Evolutionary conservation across 2,797 vertebrate genomes (phyloP).

Genomic region (Siniperca obscura): DNA sequence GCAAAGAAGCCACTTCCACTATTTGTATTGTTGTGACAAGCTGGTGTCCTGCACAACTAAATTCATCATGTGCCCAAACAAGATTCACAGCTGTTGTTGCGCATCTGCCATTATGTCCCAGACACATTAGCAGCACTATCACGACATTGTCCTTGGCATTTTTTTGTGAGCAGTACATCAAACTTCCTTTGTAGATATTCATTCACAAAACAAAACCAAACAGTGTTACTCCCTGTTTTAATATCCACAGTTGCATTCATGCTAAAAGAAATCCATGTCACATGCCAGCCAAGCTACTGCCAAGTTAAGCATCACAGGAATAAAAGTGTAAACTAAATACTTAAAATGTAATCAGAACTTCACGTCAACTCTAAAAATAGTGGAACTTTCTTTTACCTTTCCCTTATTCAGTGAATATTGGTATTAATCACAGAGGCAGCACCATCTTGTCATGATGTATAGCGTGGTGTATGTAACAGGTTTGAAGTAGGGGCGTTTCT

Average conservation of each 20-base stretch:
- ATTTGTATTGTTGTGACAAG: constrained; percentile 10
- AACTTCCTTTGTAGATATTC: neutral
- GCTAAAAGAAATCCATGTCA: neutral
- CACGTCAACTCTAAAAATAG: neutral
- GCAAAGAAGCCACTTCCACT: constrained; percentile 21
- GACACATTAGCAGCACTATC: constrained; percentile 14
- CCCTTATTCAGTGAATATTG: neutral
- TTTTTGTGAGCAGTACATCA: constrained; percentile 14
- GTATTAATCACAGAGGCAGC: neutral
- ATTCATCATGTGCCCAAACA: constrained; percentile 28
- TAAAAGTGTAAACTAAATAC: neutral
- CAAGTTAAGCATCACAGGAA: neutral
- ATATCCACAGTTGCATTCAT: neutral
- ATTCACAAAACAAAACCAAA: neutral
- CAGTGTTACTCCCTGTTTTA: neutral
- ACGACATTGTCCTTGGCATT: constrained; percentile 5
- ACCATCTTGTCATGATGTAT: neutral
- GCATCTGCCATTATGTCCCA: constrained; percentile 11
- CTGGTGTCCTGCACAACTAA: constrained; percentile 30
- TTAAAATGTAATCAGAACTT: neutral
- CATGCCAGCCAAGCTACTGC: neutral
- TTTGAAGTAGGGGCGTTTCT: neutral
- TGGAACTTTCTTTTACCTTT: neutral
- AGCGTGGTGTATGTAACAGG: neutral
- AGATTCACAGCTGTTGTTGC: constrained; percentile 31